A percentile compares a stretch with the other conserved stretches of the same genome.
Evolutionary conservation across 2,113 vertebrate genomes (phyloP).

Genomic region (Ameiurus melas): DNA sequence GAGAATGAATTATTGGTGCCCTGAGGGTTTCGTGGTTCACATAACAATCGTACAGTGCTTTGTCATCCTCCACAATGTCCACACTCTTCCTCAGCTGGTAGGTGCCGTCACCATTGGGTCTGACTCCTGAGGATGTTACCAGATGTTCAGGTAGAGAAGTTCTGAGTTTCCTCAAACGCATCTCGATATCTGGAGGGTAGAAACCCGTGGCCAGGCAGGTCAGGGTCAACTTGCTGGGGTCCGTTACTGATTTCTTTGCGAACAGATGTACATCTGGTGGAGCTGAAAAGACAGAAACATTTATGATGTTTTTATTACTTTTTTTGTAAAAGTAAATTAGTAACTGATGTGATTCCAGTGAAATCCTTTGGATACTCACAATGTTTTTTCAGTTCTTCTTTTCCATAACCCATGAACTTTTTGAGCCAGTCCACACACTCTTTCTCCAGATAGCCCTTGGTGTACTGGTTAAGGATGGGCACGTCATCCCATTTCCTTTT

Average conservation of each 20-base stretch:
- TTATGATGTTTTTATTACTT: too few relatives aligned
- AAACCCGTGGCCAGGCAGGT: conserved; percentile 47
- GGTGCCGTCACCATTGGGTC: conserved; percentile 43
- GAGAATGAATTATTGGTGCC: neutral
- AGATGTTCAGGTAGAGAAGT: neutral
- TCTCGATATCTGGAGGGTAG: conserved; percentile 21
- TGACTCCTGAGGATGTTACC: neutral
- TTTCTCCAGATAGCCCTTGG: conserved; percentile 52
- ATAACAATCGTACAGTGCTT: conserved; percentile 18
- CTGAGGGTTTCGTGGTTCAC: too few relatives aligned
- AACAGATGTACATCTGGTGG: conserved; percentile 20
- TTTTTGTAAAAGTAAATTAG: too few relatives aligned
- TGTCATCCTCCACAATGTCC: neutral
- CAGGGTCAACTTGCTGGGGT: neutral
- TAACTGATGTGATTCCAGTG: too few relatives aligned
- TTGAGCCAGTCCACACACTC: conserved; percentile 55
- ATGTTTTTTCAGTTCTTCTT: too few relatives aligned
- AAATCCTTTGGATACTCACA: too few relatives aligned
- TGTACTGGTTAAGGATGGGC: conserved; percentile 50
- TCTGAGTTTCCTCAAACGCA: conserved; percentile 3
- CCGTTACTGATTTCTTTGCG: neutral
- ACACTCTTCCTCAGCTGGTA: conserved; percentile 31
- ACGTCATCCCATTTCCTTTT: conserved; percentile 55
- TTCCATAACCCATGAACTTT: too few relatives aligned
- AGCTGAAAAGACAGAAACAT: too few relatives aligned